Evolutionary conservation across 2,888 invertebrate species (phyloP), one percentile per base, ranked within the genome.

Genomic region (Eremobia ochroleuca): DNA sequence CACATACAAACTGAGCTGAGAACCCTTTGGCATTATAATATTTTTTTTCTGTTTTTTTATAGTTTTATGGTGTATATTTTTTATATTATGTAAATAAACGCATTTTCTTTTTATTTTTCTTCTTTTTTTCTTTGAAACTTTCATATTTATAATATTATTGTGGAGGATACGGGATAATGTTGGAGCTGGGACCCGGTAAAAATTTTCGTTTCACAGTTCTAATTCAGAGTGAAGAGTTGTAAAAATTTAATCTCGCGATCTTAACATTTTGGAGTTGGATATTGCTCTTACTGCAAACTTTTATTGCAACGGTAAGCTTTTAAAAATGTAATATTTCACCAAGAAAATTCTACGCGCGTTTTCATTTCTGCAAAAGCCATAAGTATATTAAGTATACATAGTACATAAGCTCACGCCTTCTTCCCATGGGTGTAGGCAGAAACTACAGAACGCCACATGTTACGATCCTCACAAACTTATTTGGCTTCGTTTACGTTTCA

Each of bases 261-360:
- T 69, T 40, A 65, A 69, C 61, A 69, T 82, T 77, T 77, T 82
- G 55, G 34, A 67, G 34, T 55, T 62, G 15, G 15, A 67, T 80
- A 70, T 80, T 81, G 70, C 61, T 67, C 34, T 28, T 15, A 40
- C 46, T 70, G 4, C 9, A 58, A 40, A 55, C 37, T 69, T 65
- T 69, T 82, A 81, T 82, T 77, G 65, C 59, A 61, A 18, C 9
- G 28, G 28, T 69, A 72, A 77, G 25, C 46, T 65, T 82, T 59
- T 49, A 46, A 77, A 81, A 82, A 81, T 81, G 72, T 70, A 81
- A 81, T 81, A 62, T 49, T 55, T 11, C 21, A 34, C 28, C n/a
- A 49, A 61, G 52, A 49, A 73, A 82, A 71, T 79, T 65, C 55
- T 71, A 49, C 37, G 3, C 28, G 15, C 2, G 6, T 65, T 64